Conservation (phyloP, 2,888 invertebrate genomes). For the Drosophila emarginata region DNA sequence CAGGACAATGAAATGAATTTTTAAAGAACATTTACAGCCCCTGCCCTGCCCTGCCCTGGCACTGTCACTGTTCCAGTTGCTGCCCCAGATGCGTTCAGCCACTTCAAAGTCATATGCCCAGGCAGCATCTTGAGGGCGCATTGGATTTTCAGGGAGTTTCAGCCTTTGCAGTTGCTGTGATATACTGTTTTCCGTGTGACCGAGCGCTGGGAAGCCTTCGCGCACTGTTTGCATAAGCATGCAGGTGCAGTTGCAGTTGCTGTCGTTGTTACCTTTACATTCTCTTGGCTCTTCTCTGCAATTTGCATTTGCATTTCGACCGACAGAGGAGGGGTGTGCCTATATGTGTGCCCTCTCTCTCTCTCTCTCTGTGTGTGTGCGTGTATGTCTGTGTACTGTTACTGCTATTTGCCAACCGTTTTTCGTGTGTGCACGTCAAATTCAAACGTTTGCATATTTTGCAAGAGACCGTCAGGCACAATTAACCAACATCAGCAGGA, state of each 20-base stretch:
- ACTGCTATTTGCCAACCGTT: slow-evolving; percentile 72
- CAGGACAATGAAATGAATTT: slow-evolving; percentile 78
- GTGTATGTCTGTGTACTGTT: slow-evolving; percentile 27
- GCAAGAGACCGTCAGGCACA: slow-evolving; percentile 75
- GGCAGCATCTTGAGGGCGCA: slow-evolving; percentile 62
- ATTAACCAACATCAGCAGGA: slow-evolving; percentile 67
- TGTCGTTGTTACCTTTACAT: slow-evolving; percentile 27
- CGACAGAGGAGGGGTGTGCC: slow-evolving; percentile 18
- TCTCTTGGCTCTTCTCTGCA: slow-evolving; percentile 37
- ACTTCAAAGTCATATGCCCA: slow-evolving; percentile 75
- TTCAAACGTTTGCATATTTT: slow-evolving; percentile 75
- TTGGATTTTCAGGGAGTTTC: slow-evolving; percentile 31
- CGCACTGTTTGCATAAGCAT: slow-evolving; percentile 67
- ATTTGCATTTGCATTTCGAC: slow-evolving; percentile 71
- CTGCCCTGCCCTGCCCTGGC: slow-evolving; percentile 29
- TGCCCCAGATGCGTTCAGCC: slow-evolving; percentile 69
- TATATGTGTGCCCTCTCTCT: not conserved
- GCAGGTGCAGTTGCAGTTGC: slow-evolving; percentile 66
- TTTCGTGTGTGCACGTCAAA: slow-evolving; percentile 77
- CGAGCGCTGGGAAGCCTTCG: slow-evolving; percentile 30
- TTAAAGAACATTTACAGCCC: slow-evolving; percentile 59
- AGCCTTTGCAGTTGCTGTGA: slow-evolving; percentile 53
- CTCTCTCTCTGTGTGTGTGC: too few species aligned
- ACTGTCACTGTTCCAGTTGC: not conserved
- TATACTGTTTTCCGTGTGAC: slow-evolving; percentile 63